Evolutionary conservation across 2,888 invertebrate genomes (phyloP), one percentile per base, ranked within the genome.

Genomic region (Trachelus iudaicus): DNA sequence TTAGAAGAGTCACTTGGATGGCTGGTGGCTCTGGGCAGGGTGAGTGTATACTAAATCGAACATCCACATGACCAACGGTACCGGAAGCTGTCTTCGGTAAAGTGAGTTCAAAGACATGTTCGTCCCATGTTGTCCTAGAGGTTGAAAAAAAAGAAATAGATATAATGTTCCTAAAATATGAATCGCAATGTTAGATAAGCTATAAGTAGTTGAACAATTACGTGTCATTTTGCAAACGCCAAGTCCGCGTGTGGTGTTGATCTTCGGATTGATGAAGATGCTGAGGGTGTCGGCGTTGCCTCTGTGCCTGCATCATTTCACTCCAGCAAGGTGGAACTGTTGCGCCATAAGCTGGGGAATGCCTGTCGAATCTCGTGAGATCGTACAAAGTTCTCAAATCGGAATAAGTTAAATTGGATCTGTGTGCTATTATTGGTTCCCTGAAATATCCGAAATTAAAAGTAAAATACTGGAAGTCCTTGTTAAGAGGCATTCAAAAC

Each of bases 271-370:
- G 93, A 87, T 95, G 95, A 77, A 96, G 92, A 89, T 95, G 95
- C 88, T 97, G 97, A 1, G 98, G 97, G 90, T 98, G 97, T 69
- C 97, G 95, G 31, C 98, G 93, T 85, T 98, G 97, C 79, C 97
- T 94, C 89, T 98, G 97, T 9, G 97, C 97, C 82, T 98, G 98
- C 85, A 98, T 97, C 86, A 98, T 94, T 91, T 98, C 98, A 83
- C 96, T 96, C 98, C 98, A 98, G 91, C 98, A 98, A 4, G 97
- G 96, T 0, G 98, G 97, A 4, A 98, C 97, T 30, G 97, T 97
- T 0, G 97, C 97, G 76, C 96, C 95, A 90, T 97, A 98, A 0
- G 94, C 92, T 0, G 94, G 94, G 84, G 94, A 94, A 78, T 95
- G 91, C 81, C 94, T 94, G 87, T 97, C 96, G 87, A 96, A 96